Conservation (phyloP, 1,140 invertebrate species). For the Microplitis mediator region DNA sequence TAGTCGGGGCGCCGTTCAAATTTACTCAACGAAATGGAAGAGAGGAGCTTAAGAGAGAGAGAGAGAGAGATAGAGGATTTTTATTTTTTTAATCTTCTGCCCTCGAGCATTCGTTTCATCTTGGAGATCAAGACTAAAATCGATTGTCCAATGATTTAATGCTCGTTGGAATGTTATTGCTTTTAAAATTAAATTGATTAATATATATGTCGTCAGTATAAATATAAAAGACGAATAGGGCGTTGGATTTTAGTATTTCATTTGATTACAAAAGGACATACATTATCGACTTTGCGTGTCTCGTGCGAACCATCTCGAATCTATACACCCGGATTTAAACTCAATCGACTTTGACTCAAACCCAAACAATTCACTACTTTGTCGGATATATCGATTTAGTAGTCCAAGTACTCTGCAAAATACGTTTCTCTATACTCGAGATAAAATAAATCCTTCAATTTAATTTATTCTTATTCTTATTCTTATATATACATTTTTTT, state of each 20-base stretch:
- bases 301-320: not conserved
- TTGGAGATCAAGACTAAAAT: constrained; percentile 7
- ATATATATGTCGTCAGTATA: not conserved
- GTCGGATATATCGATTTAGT: not conserved
- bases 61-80: not conserved
- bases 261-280: constrained; percentile 7
- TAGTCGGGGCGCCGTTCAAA: constrained; percentile 11
- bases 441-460: not conserved
- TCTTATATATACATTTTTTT: too few relatives aligned
- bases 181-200: too few relatives aligned
- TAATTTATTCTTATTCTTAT: too few relatives aligned
- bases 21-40: constrained; percentile 20
- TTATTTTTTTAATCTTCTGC: not conserved
- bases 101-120: constrained; percentile 13
- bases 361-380: constrained; percentile 13
- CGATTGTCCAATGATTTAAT: constrained; percentile 2
- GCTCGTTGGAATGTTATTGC: not conserved
- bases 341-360: constrained; percentile 6
- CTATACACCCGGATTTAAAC: not conserved
- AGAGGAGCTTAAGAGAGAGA: not conserved
- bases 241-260: not conserved
- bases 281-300: constrained; percentile 14
- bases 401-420: constrained; percentile 1
- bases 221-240: not conserved
- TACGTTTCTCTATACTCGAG: not conserved